Conservation (phyloP, 1,140 invertebrate species). For the Nephotettix cincticeps region DNA sequence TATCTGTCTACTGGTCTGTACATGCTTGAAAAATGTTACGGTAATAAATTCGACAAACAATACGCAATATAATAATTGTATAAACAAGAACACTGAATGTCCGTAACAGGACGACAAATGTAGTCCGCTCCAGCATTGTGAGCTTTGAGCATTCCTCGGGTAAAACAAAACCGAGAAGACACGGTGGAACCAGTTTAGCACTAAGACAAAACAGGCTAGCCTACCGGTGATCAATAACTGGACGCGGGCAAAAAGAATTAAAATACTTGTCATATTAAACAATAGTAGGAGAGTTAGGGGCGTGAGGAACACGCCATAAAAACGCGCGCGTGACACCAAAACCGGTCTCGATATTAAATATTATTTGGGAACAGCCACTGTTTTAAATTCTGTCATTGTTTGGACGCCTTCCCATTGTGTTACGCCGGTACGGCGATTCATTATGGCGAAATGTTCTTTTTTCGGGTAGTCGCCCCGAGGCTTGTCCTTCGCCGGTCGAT, state of each 20-base stretch:
- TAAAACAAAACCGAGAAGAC: not conserved
- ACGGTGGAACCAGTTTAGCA: conserved; percentile 21
- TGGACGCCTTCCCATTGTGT: conserved; percentile 25
- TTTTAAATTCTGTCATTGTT: conserved; percentile 29
- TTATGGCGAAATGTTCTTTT: conserved; percentile 18
- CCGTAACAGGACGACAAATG: no score
- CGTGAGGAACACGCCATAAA: conserved; percentile 25
- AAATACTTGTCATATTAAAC: conserved; percentile 30
- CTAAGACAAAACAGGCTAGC: conserved; percentile 15
- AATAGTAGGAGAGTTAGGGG: conserved; percentile 26
- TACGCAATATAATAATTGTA: no score
- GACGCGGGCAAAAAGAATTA: conserved; percentile 23
- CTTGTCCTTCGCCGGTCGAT: conserved; percentile 2
- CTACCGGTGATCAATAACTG: conserved; percentile 22
- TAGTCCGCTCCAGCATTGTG: no score
- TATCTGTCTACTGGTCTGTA: no score
- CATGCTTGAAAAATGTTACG: no score
- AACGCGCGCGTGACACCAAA: conserved; percentile 23
- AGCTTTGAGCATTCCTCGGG: not conserved
- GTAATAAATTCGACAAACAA: no score
- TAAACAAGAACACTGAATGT: no score
- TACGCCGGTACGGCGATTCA: conserved; percentile 16
- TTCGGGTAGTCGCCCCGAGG: not conserved
- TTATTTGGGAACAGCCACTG: conserved; percentile 27
- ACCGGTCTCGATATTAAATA: conserved; percentile 28